These are phyloP conservation scores for Streptopelia turtur DNA, from an alignment of 2,797 vertebrate genomes.

Conservation along the genomic window DNA sequence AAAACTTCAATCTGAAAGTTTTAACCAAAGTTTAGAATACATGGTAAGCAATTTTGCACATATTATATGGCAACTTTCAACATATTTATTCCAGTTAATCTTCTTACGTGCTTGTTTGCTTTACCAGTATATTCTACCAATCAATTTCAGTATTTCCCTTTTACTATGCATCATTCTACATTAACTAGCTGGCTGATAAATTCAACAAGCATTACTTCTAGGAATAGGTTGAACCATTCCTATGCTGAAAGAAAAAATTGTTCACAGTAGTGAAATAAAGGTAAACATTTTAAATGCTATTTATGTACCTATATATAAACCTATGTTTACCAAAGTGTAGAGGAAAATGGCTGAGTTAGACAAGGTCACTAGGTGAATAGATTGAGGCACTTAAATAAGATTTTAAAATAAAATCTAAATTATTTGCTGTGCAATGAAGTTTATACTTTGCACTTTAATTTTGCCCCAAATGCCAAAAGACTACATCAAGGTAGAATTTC, in stretches of 20 bases:
- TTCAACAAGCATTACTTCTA: conserved; percentile 70
- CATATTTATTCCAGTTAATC: conserved; percentile 67
- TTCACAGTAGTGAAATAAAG: conserved; percentile 59
- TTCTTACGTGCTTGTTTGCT: conserved; percentile 68
- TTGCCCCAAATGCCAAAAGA: conserved; percentile 69
- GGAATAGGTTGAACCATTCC: conserved; percentile 71
- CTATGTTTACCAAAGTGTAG: conserved; percentile 72
- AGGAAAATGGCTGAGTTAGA: conserved; percentile 68
- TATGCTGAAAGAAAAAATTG: conserved; percentile 14
- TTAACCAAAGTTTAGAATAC: conserved; percentile 79
- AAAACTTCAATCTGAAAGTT: conserved; percentile 70
- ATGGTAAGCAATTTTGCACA: conserved; percentile 83
- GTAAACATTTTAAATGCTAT: conserved; percentile 67
- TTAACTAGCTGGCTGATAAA: conserved; percentile 68
- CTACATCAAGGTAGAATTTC: conserved; percentile 52
- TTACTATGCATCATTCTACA: conserved; percentile 66
- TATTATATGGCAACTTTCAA: conserved; percentile 61
- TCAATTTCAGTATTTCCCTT: conserved; percentile 57
- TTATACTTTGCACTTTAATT: conserved; percentile 75
- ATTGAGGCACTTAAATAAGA: conserved; percentile 62
- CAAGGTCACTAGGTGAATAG: conserved; percentile 58
- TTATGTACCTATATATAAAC: conserved; percentile 61
- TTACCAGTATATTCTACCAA: conserved; percentile 64
- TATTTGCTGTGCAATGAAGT: conserved; percentile 71
- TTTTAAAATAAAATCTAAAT: conserved; percentile 61